Evolutionary conservation across 1,140 invertebrate species (phyloP).

Genomic region (Drosophila nikananu): DNA sequence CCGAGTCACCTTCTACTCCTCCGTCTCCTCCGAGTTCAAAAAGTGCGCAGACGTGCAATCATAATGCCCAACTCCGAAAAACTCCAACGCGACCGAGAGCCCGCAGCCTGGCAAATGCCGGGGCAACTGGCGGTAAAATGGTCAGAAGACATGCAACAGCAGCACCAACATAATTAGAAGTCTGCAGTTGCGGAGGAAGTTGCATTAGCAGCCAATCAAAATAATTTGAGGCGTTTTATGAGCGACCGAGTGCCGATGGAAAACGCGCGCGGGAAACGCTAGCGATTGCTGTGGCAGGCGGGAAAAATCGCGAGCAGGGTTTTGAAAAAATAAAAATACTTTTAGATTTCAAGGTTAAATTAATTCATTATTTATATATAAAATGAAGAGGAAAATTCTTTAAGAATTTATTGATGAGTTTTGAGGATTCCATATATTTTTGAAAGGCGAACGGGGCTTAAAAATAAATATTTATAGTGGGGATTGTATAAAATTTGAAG

Average conservation of each 20-base stretch:
- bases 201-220: conserved; percentile 69
- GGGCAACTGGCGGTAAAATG: conserved; percentile 45
- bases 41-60: conserved; percentile 64
- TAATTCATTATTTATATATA: not conserved
- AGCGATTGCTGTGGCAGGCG: conserved; percentile 21
- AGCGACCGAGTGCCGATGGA: not conserved
- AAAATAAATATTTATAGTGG: no score
- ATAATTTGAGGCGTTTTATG: conserved; percentile 41
- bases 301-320: not conserved
- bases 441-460: no score
- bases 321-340: no score
- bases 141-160: conserved; percentile 64
- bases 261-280: conserved; percentile 33
- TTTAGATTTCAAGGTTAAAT: not conserved
- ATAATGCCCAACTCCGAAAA: conserved; percentile 39
- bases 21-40: conserved; percentile 46
- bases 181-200: conserved; percentile 65
- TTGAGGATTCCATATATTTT: no score
- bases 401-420: not conserved
- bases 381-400: not conserved
- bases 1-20: not conserved
- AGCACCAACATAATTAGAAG: conserved; percentile 69
- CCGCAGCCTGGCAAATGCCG: conserved; percentile 57
- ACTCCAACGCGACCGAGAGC: conserved; percentile 49
- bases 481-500: no score